Evolutionary conservation across 2,797 vertebrate genomes (phyloP), one percentile per base, ranked within the genome.

Genomic region (Gambusia yucatana): DNA sequence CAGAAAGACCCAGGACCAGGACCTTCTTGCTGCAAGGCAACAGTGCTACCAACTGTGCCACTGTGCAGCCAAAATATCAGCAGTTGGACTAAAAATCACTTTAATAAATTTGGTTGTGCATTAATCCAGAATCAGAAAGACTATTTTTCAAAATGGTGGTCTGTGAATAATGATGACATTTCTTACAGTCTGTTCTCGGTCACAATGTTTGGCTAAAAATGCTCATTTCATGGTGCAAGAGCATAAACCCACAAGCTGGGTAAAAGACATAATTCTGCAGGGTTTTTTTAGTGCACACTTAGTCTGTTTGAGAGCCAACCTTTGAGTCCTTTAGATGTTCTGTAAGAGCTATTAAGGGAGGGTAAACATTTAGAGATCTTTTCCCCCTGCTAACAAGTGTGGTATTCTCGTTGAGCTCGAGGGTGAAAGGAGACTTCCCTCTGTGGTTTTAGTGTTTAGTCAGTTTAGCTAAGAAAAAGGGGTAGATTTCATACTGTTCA

Each of bases 401-500:
- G 77, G 79, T 86, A 61, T 65, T 73, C 46, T 77, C 75, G 77
- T 79, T 74, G 83, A 77, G 75, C 77, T 89, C 80, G 57, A 65
- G 88, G 79, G 84, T 77, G 72, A 80, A 84, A 36, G 1, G 83
- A 83, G 86, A 87, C 84, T 88, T 91, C 82, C 86, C 84, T 90
- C 73, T 76, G 83, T 59, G 77, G 67, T 77, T 87, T 76, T 59
- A 81, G 80, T 77, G 20, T 91, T 90, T 82, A 81, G 84, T 80
- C 33, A 73, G 80, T 79, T 90, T 81, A 89, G 85, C 85, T 83
- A 86, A 92, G 86, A 73, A 76, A 91, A 77, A 88, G 71, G 80
- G 57, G 79, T 80, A 90, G 91, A 94, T 92, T 94, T 94, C 91
- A 83, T 82, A 76, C 88, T 91, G 93, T 95, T 94, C 91, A 94